Evolutionary conservation across 2,113 vertebrate genomes (phyloP).

Genomic region (Mionectes macconnelli): DNA sequence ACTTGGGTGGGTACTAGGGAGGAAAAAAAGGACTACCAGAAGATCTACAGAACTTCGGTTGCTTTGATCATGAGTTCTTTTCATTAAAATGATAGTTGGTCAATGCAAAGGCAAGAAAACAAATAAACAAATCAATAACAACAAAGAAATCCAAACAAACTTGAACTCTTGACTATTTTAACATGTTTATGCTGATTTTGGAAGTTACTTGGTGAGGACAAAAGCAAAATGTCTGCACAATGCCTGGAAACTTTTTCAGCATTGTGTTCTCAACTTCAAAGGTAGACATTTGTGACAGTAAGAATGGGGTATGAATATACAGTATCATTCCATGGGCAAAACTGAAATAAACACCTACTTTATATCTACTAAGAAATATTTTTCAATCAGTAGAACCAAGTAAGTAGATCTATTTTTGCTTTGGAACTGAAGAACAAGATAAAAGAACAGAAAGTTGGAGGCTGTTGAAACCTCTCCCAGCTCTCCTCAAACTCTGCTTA

Average conservation of each 20-base stretch:
- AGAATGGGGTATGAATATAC: not conserved
- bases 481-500: not conserved
- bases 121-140: not conserved
- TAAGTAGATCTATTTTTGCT: not conserved
- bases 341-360: not conserved
- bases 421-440: not conserved
- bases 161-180: not conserved
- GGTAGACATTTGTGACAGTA: not conserved
- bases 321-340: not conserved
- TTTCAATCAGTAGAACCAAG: not conserved
- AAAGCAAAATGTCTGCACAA: not conserved
- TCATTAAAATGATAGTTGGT: not conserved
- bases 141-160: not conserved
- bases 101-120: not conserved
- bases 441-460: not conserved
- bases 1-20: not conserved
- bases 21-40: not conserved
- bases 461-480: not conserved
- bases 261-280: not conserved
- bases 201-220: not conserved
- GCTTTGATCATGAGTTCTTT: not conserved
- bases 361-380: not conserved
- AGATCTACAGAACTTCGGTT: not conserved
- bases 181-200: not conserved
- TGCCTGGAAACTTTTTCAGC: not conserved